Evolutionary conservation across 2,113 vertebrate species (phyloP).

Genomic region (Sciurus niger): DNA sequence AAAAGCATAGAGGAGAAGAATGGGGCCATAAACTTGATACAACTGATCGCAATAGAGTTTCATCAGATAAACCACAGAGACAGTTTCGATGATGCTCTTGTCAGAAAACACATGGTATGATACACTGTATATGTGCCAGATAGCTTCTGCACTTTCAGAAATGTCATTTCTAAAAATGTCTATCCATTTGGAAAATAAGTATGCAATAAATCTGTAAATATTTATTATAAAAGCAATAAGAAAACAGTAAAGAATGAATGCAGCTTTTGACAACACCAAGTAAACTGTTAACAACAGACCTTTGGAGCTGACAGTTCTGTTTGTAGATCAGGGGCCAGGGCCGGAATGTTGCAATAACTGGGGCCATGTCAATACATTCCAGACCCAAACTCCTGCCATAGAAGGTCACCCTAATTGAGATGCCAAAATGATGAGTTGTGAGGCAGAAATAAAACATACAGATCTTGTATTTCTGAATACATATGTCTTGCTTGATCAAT

Average conservation of each 20-base stretch:
- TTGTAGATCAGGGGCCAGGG: conserved; percentile 75
- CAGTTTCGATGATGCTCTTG: conserved; percentile 85
- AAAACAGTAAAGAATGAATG: conserved; percentile 84
- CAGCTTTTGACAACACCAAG: conserved; percentile 79
- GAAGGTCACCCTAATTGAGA: conserved; percentile 67
- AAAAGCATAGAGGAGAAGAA: conserved; percentile 77
- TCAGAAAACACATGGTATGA: conserved; percentile 86
- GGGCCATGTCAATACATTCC: not conserved
- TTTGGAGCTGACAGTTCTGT: conserved; percentile 66
- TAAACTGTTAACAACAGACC: conserved; percentile 84
- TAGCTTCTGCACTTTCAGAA: conserved; percentile 84
- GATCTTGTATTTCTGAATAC: conserved; percentile 72
- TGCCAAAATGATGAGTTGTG: conserved; percentile 52
- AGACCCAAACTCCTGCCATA: not conserved
- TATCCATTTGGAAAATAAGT: conserved; percentile 82
- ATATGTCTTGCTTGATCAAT: conserved; percentile 80
- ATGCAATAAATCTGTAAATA: conserved; percentile 86
- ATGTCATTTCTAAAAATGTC: conserved; percentile 83
- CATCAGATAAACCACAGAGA: conserved; percentile 82
- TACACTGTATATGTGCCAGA: conserved; percentile 80
- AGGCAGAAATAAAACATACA: conserved; percentile 68
- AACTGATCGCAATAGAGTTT: conserved; percentile 72
- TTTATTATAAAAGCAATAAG: conserved; percentile 87
- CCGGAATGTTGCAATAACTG: not conserved
- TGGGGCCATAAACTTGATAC: conserved; percentile 83